These are phyloP conservation scores for Megaustenia siamemsis DNA, from an alignment of 2,888 invertebrate species.

Conservation along the genomic window DNA sequence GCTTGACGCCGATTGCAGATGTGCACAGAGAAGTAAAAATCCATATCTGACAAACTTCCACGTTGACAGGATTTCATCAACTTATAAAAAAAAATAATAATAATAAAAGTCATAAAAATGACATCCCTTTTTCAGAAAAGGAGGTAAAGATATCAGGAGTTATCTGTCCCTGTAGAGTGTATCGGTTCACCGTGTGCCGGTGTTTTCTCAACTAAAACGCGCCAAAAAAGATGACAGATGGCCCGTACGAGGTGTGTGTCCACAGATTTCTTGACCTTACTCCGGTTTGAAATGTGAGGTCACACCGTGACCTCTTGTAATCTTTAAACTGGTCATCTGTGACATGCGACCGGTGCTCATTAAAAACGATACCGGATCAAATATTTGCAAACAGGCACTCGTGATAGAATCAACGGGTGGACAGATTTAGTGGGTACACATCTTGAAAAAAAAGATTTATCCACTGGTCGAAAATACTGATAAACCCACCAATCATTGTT, in stretches of 20 bases:
- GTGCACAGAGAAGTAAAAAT: too few species aligned
- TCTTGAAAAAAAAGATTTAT: background rate
- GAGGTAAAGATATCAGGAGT: too few species aligned
- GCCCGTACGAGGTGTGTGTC: background rate
- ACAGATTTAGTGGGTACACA: background rate
- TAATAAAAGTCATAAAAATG: too few species aligned
- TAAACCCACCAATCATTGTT: background rate
- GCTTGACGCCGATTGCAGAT: too few species aligned
- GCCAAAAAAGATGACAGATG: background rate
- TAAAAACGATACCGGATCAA: slow-evolving; percentile 1
- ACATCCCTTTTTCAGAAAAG: too few species aligned
- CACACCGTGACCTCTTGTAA: slow-evolving; percentile 28
- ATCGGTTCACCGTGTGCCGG: too few species aligned
- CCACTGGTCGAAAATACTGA: slow-evolving; percentile 3
- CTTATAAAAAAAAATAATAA: too few species aligned
- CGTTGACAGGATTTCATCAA: too few species aligned
- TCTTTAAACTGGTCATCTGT: slow-evolving; percentile 5
- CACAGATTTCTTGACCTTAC: slow-evolving; percentile 18
- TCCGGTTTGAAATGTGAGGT: slow-evolving; percentile 11
- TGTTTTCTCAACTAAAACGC: too few species aligned
- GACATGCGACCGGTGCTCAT: slow-evolving; percentile 13
- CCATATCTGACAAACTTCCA: too few species aligned
- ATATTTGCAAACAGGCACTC: slow-evolving; percentile 27
- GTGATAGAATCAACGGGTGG: background rate
- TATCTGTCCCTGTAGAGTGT: too few species aligned